Evolutionary conservation across 2,888 invertebrate genomes (phyloP).

Genomic region (Lepidochitona cinerea): DNA sequence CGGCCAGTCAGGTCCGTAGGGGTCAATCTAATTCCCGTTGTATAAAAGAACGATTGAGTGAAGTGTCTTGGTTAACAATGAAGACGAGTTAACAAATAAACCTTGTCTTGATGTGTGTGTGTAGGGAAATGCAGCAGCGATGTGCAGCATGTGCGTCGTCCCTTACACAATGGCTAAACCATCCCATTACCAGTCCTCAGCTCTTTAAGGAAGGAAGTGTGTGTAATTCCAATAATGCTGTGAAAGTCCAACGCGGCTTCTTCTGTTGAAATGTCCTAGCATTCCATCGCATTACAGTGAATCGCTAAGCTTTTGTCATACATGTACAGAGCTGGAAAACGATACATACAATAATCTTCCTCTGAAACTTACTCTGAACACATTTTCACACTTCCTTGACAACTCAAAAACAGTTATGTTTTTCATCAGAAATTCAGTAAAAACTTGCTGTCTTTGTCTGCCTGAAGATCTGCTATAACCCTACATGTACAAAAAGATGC

Average conservation of each 20-base stretch:
- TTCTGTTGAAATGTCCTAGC: not conserved
- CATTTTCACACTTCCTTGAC: not conserved
- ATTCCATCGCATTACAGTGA: not conserved
- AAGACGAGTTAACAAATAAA: not conserved
- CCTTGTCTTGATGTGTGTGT: not conserved
- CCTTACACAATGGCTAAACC: not conserved
- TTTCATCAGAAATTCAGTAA: too few relatives aligned
- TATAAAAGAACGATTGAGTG: not conserved
- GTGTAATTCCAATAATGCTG: not conserved
- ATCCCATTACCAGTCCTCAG: not conserved
- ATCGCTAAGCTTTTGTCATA: not conserved
- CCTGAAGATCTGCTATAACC: too few relatives aligned
- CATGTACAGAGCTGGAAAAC: not conserved
- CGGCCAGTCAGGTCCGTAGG: not conserved
- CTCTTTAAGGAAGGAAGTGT: not conserved
- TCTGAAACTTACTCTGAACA: not conserved
- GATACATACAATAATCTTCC: not conserved
- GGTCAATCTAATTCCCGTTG: not conserved
- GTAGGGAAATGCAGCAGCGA: not conserved
- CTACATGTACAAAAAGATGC: not conserved
- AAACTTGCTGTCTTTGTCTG: too few relatives aligned
- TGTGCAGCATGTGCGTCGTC: not conserved
- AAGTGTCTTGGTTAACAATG: not conserved
- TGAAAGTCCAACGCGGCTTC: not conserved
- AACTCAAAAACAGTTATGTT: too few relatives aligned